A percentile compares a stretch with the other conserved stretches of the same genome.
Evolutionary conservation across 2,888 invertebrate genomes (phyloP).

Genomic region (Alloplasta piceator): DNA sequence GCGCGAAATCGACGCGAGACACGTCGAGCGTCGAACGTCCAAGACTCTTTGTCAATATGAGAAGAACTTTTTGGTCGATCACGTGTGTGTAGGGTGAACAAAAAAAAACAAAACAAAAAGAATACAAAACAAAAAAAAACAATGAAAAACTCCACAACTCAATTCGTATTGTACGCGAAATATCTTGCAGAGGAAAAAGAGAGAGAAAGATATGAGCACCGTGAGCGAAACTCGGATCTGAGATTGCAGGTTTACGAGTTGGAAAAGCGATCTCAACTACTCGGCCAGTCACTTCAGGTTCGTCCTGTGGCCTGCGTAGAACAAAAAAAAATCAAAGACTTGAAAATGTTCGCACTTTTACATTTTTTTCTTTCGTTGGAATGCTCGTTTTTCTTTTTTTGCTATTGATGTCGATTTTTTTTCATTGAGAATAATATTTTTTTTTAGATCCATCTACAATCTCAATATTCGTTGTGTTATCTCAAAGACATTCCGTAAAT

Average conservation of each 20-base stretch:
- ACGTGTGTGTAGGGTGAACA: slow-evolving; percentile 73
- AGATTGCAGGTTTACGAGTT: slow-evolving; percentile 83
- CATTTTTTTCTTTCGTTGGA: slow-evolving; percentile 73
- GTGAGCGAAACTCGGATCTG: slow-evolving; percentile 83
- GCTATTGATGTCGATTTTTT: slow-evolving; percentile 29
- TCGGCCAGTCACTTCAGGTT: slow-evolving; percentile 83
- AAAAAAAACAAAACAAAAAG: slow-evolving; percentile 61
- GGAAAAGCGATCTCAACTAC: slow-evolving; percentile 83
- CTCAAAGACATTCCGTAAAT: slow-evolving; percentile 28
- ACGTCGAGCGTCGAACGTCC: slow-evolving; percentile 38
- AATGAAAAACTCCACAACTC: slow-evolving; percentile 58
- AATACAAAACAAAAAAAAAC: slow-evolving; percentile 67
- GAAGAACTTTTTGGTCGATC: slow-evolving; percentile 78
- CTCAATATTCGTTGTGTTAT: slow-evolving; percentile 31
- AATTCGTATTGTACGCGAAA: slow-evolving; percentile 81
- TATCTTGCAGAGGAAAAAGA: slow-evolving; percentile 83
- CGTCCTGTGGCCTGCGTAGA: slow-evolving; percentile 82
- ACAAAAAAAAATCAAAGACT: slow-evolving; percentile 69
- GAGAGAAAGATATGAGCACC: slow-evolving; percentile 83
- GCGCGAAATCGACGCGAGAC: slow-evolving; percentile 43
- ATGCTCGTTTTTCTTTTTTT: slow-evolving; percentile 71
- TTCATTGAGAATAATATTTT: slow-evolving; percentile 33
- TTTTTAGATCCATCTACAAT: not conserved
- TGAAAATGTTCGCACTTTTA: slow-evolving; percentile 45
- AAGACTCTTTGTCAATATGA: slow-evolving; percentile 55